Base-by-base conservation (phyloP, 92 coral and sea anemone genomes). In the Parazoanthus swiftii region DNA sequence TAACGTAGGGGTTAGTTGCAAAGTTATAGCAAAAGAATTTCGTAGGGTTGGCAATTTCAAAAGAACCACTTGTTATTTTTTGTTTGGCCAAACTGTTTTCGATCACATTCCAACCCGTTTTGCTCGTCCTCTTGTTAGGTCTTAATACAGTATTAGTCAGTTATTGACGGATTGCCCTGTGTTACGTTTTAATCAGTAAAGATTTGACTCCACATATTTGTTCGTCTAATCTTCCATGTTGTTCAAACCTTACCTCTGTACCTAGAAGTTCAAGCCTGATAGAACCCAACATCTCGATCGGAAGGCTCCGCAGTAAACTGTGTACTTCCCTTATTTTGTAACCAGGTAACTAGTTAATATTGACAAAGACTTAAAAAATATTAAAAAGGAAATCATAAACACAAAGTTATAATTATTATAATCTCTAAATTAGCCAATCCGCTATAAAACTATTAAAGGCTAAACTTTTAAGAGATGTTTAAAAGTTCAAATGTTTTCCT, bases 191-290 rank as follows among this genome's bases (percentile, higher is more conserved):
- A 63, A 63, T 63, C 58, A 51, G 58, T 51, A 18, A 18, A 63
- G 68, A 3, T 18, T 75, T 75, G 79, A 36, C 48, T 21, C 48
- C 29, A 75, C 20, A 43, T 36, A 21, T 26, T 36, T 14, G 42
- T 42, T 75, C 9, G 48, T 36, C 21, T 75, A 26, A 85, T 46
- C 68, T 70, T 51, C 23, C 46, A 18, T 76, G 42, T 36, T 37
- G 54, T 39, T 66, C 72, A 72, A 84, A 50, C 59, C 11, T 84
- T 72, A 16, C 63, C 65, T 82, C 86, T 44, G 37, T 44, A 71
- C 79, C 71, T 56, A 84, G 87, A 84, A 84, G 54, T 18, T 70
- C 65, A 70, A 84, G 77, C 21, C 87, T 84, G 79, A 84, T 84
- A 44, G 87, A 71, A 84, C 48, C 25, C 78, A 46, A 38, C 87